Base-by-base conservation (phyloP, 2,113 vertebrate species). In the Procavia capensis region DNA sequence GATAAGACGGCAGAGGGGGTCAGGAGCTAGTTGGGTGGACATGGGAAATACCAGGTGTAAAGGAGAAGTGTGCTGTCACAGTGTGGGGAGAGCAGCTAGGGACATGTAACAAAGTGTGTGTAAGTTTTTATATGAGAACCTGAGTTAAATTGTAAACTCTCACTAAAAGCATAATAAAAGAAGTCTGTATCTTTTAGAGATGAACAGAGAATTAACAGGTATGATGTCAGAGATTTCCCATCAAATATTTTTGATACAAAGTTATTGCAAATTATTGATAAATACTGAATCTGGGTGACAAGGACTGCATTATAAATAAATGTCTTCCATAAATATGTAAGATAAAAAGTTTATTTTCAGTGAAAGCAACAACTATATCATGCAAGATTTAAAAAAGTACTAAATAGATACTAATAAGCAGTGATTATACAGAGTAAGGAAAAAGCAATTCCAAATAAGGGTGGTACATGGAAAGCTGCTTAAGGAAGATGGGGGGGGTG, bases 351-450 rank as follows among this genome's bases (percentile, higher is more conserved):
- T 39, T 88, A 88, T 14, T 59, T 6, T 75, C 43, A 79, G 47
- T 63, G 36, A 41, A 96, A 92, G 78, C 11, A 88, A 63, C 34
- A 82, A 89, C 84, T 29, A 68, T 34, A 83, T 41, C 25, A 94
- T 74, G 80, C 8, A 61, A 88, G n/a, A 85, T 0, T 85, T 54
- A 41, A 87, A 93, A 80, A 0, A 45, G 8, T 54, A 79, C 36
- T 76, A 81, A 88, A 36, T 6, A 86, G 68, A 87, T 80, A 61
- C 17, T 82, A 82, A 59, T n/a, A 59, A 47, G 45, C 2, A 94
- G 31, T 57, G 16, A 79, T 11, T 74, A 16, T 27, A 29, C 2
- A 72, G 22, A 93, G 3, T 20, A 93, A 66, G 4, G 20, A 57
- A 72, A 89, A 95, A 57, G 45, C 4, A 90, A 61, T 81, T 93